These are phyloP conservation scores for Suillia variegata DNA, from an alignment of 2,888 invertebrate genomes.

Conservation along the genomic window DNA sequence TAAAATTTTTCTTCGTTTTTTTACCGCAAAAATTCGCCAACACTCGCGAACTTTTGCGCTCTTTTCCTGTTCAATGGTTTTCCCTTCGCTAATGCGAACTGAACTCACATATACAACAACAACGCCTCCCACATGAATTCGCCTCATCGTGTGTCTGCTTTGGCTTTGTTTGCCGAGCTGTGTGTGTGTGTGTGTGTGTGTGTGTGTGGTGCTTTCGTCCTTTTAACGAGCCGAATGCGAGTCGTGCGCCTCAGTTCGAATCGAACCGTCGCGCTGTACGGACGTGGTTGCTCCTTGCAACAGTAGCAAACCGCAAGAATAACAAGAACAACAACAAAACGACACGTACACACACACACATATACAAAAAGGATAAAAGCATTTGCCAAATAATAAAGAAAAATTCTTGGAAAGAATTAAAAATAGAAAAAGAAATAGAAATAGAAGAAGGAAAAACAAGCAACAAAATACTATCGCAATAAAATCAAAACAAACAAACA, in stretches of 20 bases:
- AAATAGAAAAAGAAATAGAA: not conserved
- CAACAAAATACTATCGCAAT: not conserved
- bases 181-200: no score
- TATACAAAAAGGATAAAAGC: not conserved
- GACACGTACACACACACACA: conserved; percentile 1
- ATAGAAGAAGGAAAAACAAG: conserved; percentile 1
- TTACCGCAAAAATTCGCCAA: no score
- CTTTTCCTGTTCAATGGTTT: no score
- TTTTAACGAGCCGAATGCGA: conserved; percentile 32
- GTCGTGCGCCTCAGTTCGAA: conserved; percentile 42
- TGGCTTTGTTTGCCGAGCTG: not conserved
- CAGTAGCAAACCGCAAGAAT: not conserved
- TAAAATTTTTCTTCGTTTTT: no score
- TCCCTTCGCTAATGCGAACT: no score
- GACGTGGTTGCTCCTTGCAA: conserved; percentile 30
- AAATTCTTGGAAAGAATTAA: no score
- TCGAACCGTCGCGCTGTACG: conserved; percentile 46
- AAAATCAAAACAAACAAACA: conserved; percentile 23
- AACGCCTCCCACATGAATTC: no score
- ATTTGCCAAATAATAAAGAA: not conserved
- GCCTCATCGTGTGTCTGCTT: no score
- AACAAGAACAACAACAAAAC: conserved; percentile 6
- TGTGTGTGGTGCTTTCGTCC: conserved; percentile 25
- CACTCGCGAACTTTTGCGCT: no score
- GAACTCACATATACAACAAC: no score